Percentiles rank a stretch among this genome's conserved stretches.
These are phyloP conservation scores for Solenopsis invicta DNA, from an alignment of 1,140 invertebrate species.

Conservation along the genomic window DNA sequence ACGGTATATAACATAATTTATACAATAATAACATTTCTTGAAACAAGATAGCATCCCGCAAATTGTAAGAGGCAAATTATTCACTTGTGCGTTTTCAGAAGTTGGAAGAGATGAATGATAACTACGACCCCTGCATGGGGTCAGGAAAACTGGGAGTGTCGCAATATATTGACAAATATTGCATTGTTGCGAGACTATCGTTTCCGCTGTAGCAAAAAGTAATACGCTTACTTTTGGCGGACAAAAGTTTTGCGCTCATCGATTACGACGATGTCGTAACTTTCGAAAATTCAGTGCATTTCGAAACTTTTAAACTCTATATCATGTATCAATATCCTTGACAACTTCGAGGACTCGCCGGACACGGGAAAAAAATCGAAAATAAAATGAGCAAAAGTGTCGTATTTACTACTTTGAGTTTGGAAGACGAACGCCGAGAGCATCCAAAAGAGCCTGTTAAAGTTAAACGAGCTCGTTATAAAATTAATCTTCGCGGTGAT, in stretches of 20 bases:
- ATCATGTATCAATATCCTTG: constrained; percentile 1
- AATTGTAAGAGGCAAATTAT: neutral
- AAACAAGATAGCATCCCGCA: neutral
- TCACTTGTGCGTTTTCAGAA: constrained; percentile 2
- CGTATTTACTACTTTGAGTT: constrained; percentile 6
- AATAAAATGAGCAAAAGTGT: neutral
- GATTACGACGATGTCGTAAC: constrained; percentile 17
- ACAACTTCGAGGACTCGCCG: neutral
- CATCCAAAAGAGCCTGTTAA: neutral
- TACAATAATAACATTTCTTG: constrained; percentile 12
- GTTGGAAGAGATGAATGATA: constrained; percentile 3
- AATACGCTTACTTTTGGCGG: constrained; percentile 26
- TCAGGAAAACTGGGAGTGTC: neutral
- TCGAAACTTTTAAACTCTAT: neutral
- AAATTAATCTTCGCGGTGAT: constrained; percentile 34
- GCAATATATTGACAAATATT: constrained; percentile 18
- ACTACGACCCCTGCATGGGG: neutral
- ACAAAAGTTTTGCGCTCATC: constrained; percentile 47
- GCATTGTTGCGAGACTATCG: neutral
- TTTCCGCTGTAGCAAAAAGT: constrained; percentile 11
- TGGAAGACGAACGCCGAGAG: neutral
- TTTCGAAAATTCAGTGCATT: constrained; percentile 3
- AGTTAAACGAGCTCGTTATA: constrained; percentile 33
- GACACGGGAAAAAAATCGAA: neutral
- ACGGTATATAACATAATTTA: neutral